phyloP scores from a whole-genome alignment of 2,888 invertebrate species.

The Drosophila testacea region DNA sequence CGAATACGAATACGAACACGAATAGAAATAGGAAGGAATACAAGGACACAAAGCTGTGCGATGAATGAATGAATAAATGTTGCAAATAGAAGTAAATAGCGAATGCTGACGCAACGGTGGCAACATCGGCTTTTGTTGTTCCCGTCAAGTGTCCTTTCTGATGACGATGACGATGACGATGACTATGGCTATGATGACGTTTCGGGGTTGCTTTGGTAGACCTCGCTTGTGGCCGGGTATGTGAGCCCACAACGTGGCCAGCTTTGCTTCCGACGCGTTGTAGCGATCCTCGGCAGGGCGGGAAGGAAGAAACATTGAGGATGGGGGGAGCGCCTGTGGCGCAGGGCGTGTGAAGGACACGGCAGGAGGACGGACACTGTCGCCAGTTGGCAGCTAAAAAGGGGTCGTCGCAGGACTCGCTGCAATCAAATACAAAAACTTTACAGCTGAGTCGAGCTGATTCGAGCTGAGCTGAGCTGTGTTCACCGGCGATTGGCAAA shows the following conservation, averaged over 20 bases:
- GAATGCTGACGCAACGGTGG: constrained; percentile 48
- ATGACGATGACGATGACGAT: constrained; percentile 47
- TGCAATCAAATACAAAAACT: constrained; percentile 38
- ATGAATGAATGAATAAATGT: constrained; percentile 58
- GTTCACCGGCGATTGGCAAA: constrained; percentile 68
- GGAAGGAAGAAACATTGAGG: neutral
- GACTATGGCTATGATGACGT: constrained; percentile 38
- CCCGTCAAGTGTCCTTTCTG: constrained; percentile 79
- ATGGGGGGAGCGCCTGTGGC: constrained; percentile 53
- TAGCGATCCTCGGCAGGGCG: constrained; percentile 56
- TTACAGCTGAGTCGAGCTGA: neutral
- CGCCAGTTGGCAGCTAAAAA: constrained; percentile 37
- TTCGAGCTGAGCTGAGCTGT: neutral
- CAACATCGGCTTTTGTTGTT: constrained; percentile 76
- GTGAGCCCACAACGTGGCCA: constrained; percentile 81
- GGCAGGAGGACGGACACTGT: constrained; percentile 36
- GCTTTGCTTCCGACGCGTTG: constrained; percentile 61
- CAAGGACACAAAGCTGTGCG: constrained; percentile 61
- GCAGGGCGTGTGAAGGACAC: constrained; percentile 65
- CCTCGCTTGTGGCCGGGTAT: constrained; percentile 82
- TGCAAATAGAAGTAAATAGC: constrained; percentile 76
- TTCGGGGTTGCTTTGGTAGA: constrained; percentile 83
- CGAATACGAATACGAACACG: constrained; percentile 32
- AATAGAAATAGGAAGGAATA: neutral
- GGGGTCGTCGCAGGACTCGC: constrained; percentile 37